Percentiles rank a stretch among this genome's conserved stretches.
These are phyloP conservation scores for Nebria salina DNA, from an alignment of 2,888 invertebrate genomes.

Conservation along the genomic window DNA sequence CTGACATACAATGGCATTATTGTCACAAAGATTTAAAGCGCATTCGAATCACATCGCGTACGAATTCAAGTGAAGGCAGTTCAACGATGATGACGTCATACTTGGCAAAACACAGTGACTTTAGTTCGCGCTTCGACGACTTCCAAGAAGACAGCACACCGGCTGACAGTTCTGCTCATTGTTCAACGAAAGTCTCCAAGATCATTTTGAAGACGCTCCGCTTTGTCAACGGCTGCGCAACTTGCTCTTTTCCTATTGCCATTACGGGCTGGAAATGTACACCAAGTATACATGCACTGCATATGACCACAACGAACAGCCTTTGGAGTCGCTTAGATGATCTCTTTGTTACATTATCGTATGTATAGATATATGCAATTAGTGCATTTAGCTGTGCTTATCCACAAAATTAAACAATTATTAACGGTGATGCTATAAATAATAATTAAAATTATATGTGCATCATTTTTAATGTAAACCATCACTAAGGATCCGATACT, in stretches of 20 bases:
- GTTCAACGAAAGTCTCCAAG: conserved; percentile 9
- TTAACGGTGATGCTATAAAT: not conserved
- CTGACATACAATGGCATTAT: not conserved
- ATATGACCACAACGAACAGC: not conserved
- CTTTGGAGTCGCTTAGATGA: not conserved
- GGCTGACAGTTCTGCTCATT: conserved; percentile 10
- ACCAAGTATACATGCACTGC: not conserved
- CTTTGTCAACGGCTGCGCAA: not conserved
- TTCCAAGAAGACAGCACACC: conserved; percentile 7
- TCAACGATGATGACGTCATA: conserved; percentile 2
- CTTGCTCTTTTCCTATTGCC: not conserved
- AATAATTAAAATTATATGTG: not conserved
- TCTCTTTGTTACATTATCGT: not conserved
- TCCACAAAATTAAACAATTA: not conserved
- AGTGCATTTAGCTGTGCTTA: not conserved
- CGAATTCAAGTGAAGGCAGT: not conserved
- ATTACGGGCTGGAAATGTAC: not conserved
- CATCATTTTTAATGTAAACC: too few species aligned
- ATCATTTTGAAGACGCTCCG: not conserved
- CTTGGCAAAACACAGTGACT: conserved; percentile 15
- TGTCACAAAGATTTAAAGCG: conserved; percentile 8
- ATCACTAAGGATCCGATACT: too few species aligned
- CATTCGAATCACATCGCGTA: conserved; percentile 15
- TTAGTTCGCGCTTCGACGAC: conserved; percentile 12
- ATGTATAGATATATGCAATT: not conserved